Evolutionary conservation across 2,888 invertebrate genomes (phyloP).

Genomic region (Leptothorax acervorum): DNA sequence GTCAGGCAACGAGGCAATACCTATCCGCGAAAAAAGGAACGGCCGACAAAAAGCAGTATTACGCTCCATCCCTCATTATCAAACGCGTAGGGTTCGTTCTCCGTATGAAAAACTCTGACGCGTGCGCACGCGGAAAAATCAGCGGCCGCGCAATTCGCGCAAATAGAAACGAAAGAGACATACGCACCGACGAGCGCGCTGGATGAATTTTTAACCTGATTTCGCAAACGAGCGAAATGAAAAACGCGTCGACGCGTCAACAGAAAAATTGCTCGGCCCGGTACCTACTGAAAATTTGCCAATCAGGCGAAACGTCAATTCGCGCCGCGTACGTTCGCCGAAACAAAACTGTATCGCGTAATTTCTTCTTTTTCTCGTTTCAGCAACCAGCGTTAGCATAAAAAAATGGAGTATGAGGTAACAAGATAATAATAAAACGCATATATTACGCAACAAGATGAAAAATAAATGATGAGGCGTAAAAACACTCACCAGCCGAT

Average conservation of each 20-base stretch:
- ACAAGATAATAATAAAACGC: background rate
- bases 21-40: background rate
- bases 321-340: background rate
- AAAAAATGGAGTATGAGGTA: background rate
- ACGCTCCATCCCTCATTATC: constrained; percentile 29
- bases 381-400: background rate
- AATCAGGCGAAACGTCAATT: constrained; percentile 44
- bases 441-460: background rate
- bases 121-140: constrained; percentile 30
- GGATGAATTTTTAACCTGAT: constrained; percentile 54
- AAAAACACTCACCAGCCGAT: too few species aligned
- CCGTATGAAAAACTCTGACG: constrained; percentile 12
- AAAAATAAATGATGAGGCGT: too few species aligned
- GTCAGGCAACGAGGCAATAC: background rate
- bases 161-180: constrained; percentile 41
- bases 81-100: constrained; percentile 3
- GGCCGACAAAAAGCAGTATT: constrained; percentile 10
- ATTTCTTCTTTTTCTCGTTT: constrained; percentile 5
- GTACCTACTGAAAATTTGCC: constrained; percentile 37
- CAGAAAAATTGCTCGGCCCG: constrained; percentile 34
- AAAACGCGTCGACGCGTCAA: constrained; percentile 52
- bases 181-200: constrained; percentile 28
- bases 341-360: background rate
- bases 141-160: constrained; percentile 16
- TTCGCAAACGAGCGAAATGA: constrained; percentile 50